Evolutionary conservation across 2,797 vertebrate genomes (phyloP), one percentile per base, ranked within the genome.

Genomic region (Pogoniulus pusillus): DNA sequence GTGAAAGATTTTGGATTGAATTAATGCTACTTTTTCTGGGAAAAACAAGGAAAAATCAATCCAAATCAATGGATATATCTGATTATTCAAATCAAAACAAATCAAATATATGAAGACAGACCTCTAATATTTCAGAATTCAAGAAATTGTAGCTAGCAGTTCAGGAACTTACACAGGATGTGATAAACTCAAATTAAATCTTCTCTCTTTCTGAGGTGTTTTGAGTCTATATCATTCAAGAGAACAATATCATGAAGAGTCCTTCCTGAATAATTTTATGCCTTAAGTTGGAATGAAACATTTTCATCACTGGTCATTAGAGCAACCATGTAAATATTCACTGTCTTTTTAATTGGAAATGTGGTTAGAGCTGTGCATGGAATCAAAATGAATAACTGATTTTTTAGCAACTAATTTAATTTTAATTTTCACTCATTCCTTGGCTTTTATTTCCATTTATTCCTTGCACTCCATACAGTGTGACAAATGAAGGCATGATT

Each of bases 21-120:
- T 68, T 64, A 15, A 54, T 3, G 6, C 55, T 69, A 41, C 0
- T 22, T 10, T 39, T 81, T 54, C 27, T n/a, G 3, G 8, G 7
- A 30, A 54, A 68, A 72, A 16, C 2, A 30, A 6, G 3, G 2
- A 4, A 18, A 70, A 35, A 51, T 54, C 79, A 3, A 49, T 82
- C 62, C 24, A 4, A 10, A 4, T 47, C 16, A 68, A 35, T 7
- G 14, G 2, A 1, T 49, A 1, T 2, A 60, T 29, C 1, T 23
- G 45, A 23, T 47, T 47, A 47, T 20, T 47, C 47, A 63, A 66
- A 57, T 41, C 17, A 6, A 16, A 26, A 22, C 20, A 20, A 45
- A 11, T 22, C 10, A 45, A 45, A 45, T 20, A 39, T 49, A 4
- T 10, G 4, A 73, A 9, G 22, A 84, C 63, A 60, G 2, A 3